Conservation (phyloP, 1,140 invertebrate genomes). For the Penaeus chinensis region DNA sequence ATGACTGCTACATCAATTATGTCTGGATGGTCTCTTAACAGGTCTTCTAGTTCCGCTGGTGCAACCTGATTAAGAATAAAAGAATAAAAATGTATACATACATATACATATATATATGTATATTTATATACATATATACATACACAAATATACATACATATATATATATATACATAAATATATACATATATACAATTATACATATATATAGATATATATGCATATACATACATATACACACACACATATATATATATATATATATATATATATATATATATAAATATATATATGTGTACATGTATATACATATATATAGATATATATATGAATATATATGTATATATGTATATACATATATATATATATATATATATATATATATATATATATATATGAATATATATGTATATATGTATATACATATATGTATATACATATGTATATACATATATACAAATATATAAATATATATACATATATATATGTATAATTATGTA, state of each 20-base stretch:
- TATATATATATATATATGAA: too few species aligned
- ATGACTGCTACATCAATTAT: conserved; percentile 73
- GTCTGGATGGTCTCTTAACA: conserved; percentile 70
- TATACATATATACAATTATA: background rate
- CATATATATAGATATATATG: background rate
- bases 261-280: background rate
- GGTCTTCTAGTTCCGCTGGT: conserved; percentile 72
- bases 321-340: conserved; percentile 22
- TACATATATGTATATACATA: background rate
- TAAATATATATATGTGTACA: background rate
- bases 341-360: conserved; percentile 21
- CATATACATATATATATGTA: too few species aligned
- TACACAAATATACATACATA: background rate
- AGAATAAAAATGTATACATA: background rate
- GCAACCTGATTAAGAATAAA: conserved; percentile 69
- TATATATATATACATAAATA: conserved; percentile 1
- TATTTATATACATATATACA: too few species aligned
- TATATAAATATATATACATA: background rate
- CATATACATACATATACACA: background rate
- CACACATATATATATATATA: background rate
- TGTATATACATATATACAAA: too few species aligned
- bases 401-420: too few species aligned
- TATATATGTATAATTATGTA: too few species aligned
- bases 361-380: background rate
- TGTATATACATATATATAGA: conserved; percentile 19